Evolutionary conservation across 2,888 invertebrate species (phyloP), one percentile per base, ranked within the genome.

Genomic region (Podabrus alpinus): DNA sequence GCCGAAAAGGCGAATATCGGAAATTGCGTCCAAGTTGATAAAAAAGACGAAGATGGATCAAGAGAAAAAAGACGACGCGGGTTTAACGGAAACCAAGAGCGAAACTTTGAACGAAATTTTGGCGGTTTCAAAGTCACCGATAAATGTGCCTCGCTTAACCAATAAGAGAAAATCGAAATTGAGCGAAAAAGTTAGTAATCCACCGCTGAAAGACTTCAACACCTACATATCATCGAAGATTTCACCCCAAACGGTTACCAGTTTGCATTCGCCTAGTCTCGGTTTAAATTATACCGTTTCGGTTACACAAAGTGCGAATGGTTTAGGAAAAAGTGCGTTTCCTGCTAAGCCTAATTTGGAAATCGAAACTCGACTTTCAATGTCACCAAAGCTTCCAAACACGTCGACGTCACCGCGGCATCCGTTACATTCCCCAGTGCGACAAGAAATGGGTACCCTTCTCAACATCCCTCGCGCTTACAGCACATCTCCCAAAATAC

Each of bases 281-380:
- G 87, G 86, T 0, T 76, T 87, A 78, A 87, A 87, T 76, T 87
- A 87, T 72, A 85, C 86, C 0, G 86, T 87, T 10, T 87, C 87
- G 0, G 79, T 83, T 0, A 77, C 76, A 17, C 81, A 82, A 77
- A 73, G 75, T 13, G 10, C 69, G 10, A 25, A 60, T 11, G 13
- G 13, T 45, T 45, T n/a, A n/a, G 45, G 45, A 45, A 45, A 13
- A 45, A 45, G n/a, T 7, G 45, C 45, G 7, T 45, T 45, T 45
- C 45, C 45, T 1, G 5, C 45, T 7, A 45, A 45, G 11, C 29
- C 25, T 9, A 15, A 60, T n/a, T 59, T 66, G 13, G 71, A 71
- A 45, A 15, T 59, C 13, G 62, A 71, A 45, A 62, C 66, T n/a
- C 66, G 29, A 7, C 29, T 29, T 7, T 71, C 71, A 15, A 17